Evolutionary conservation across 2,888 invertebrate genomes (phyloP).

Genomic region (Tetragonisca angustula): DNA sequence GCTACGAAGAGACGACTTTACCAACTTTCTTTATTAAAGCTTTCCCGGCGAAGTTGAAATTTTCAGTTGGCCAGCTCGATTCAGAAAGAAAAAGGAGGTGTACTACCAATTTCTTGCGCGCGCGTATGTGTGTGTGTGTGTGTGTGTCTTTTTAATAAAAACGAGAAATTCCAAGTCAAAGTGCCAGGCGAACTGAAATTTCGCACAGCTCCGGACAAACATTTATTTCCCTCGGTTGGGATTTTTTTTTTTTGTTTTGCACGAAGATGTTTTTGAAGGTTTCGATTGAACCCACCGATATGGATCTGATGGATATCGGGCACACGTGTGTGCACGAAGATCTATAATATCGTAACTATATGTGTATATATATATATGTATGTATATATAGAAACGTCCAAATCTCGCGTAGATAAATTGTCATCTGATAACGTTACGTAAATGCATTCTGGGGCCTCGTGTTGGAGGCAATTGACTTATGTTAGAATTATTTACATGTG

Average conservation of each 20-base stretch:
- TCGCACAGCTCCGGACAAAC: not conserved
- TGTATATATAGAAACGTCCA: not conserved
- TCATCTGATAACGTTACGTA: conserved; percentile 36
- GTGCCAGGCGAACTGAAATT: not conserved
- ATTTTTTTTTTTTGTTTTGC: not conserved
- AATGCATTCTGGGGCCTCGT: conserved; percentile 19
- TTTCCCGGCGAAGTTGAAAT: not conserved
- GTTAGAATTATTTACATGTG: conserved; percentile 37
- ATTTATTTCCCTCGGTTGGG: not conserved
- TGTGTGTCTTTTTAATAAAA: too few species aligned
- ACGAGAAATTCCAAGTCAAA: not conserved
- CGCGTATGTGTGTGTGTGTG: too few species aligned
- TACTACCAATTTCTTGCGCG: too few species aligned
- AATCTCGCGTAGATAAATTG: conserved; percentile 28
- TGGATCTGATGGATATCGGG: too few species aligned
- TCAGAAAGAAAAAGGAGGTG: not conserved
- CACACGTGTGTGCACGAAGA: not conserved
- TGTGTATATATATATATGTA: not conserved
- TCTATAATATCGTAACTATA: not conserved
- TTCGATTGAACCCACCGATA: not conserved
- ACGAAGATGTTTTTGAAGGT: not conserved
- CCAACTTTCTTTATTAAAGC: conserved; percentile 49
- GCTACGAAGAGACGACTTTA: not conserved
- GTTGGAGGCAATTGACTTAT: conserved; percentile 32
- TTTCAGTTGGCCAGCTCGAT: not conserved